Percentiles rank a stretch among this genome's conserved stretches.
Conservation (phyloP, 2,113 vertebrate species). For the Microcebus tavaratra region DNA sequence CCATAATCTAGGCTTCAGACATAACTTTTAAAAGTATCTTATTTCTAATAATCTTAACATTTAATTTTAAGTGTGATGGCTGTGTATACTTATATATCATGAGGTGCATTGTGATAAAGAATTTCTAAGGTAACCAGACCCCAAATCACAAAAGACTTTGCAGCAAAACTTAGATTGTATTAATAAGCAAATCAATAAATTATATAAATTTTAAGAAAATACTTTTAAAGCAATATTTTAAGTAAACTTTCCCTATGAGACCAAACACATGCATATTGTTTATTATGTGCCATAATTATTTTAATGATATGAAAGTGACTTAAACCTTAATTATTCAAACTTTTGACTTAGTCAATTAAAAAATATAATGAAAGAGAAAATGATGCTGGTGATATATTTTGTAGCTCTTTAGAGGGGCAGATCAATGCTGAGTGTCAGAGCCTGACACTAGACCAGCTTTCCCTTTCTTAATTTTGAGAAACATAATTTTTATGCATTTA, state of each 20-base stretch:
- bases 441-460: background rate
- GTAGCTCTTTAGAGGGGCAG: background rate
- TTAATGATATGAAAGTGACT: background rate
- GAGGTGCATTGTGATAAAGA: background rate
- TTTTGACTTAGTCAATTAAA: background rate
- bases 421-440: background rate
- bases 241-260: background rate
- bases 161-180: background rate
- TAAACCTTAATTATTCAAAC: background rate
- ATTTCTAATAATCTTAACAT: background rate
- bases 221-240: conserved; percentile 7
- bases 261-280: background rate
- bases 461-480: background rate
- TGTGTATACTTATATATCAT: background rate
- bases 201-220: background rate
- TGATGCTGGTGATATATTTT: background rate
- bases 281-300: background rate
- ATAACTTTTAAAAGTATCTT: background rate
- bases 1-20: background rate
- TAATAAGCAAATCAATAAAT: background rate
- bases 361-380: background rate
- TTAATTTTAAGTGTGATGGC: background rate
- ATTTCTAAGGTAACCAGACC: background rate
- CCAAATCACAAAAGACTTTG: background rate
- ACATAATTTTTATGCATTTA: background rate